Evolutionary conservation across 2,113 vertebrate genomes (phyloP), one percentile per base, ranked within the genome.

Genomic region (Carassius auratus): DNA sequence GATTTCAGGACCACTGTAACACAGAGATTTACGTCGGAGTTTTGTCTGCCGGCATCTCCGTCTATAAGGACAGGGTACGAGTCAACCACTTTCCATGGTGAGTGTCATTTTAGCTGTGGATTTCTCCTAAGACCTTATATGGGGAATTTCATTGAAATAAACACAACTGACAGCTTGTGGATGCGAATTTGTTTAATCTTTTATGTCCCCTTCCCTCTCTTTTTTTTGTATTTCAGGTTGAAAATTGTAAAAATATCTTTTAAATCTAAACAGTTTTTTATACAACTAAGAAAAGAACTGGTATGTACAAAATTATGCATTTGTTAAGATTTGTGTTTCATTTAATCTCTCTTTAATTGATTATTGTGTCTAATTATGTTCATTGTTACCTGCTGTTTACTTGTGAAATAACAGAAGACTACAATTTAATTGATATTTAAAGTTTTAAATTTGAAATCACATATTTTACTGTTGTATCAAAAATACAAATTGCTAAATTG

Each of bases 211-310:
- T 36, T 55, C 81, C 1, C 8, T 15, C 21, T 59, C 71, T 57
- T 91, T 64, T 87, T 26, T 91, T 59, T 30, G 10, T 92, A 92
- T 71, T 68, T 79, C 92, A 99, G 98, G 98, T 96, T 99, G 95
- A 99, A 99, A 96, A 99, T 99, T 89, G 96, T 99, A 92, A 99
- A 99, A 95, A 99, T 99, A 94, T 99, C 98, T 90, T 99, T 99
- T 93, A 99, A 99, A 91, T 99, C 97, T 93, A 99, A 99, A 87
- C 98, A 99, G 90, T 99, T 99, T 94, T 99, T 99, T 92, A 93
- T 99, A 94, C 98, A 99, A 88, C 96, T 99, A 87, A 95, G 97
- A 92, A 97, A 96, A 94, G 98, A 99, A 89, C 91, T 94, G 96
- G 98, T 99, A 90, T 93, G 57, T 59, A n/a, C 19, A 0, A 59